These are phyloP conservation scores for Ochotona princeps DNA, from an alignment of 2,113 vertebrate genomes.

Conservation along the genomic window DNA sequence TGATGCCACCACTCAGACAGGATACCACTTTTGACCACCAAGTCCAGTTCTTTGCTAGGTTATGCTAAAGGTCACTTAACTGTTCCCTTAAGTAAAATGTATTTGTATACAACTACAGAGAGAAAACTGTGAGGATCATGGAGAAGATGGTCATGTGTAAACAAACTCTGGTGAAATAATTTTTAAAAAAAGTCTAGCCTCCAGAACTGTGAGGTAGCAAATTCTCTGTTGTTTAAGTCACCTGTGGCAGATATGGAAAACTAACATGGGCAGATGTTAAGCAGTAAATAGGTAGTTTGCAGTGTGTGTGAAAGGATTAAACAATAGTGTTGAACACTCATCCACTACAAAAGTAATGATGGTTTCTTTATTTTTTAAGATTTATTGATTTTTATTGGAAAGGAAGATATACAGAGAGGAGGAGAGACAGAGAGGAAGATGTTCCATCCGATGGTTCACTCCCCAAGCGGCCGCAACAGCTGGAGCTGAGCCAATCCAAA, in stretches of 20 bases:
- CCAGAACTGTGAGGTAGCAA: neutral
- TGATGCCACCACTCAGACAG: no score
- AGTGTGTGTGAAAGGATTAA: constrained; percentile 4
- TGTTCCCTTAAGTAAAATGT: no score
- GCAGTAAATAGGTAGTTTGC: neutral
- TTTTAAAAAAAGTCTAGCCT: neutral
- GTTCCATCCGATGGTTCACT: no score
- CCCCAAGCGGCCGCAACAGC: no score
- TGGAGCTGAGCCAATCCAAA: no score
- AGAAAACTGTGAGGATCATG: neutral
- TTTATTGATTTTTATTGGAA: no score
- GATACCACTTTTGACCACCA: no score
- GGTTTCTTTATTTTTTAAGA: no score
- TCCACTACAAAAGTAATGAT: neutral
- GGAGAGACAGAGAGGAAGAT: no score
- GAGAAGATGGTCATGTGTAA: neutral
- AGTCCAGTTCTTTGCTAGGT: no score
- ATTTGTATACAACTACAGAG: neutral
- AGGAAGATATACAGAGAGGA: no score
- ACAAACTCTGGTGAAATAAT: neutral
- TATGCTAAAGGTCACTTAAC: no score
- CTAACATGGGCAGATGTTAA: neutral
- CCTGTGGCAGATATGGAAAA: neutral
- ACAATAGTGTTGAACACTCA: neutral
- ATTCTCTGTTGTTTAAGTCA: neutral